Base-by-base conservation (phyloP, 2,888 invertebrate genomes). In the Acrobasis repandana region DNA sequence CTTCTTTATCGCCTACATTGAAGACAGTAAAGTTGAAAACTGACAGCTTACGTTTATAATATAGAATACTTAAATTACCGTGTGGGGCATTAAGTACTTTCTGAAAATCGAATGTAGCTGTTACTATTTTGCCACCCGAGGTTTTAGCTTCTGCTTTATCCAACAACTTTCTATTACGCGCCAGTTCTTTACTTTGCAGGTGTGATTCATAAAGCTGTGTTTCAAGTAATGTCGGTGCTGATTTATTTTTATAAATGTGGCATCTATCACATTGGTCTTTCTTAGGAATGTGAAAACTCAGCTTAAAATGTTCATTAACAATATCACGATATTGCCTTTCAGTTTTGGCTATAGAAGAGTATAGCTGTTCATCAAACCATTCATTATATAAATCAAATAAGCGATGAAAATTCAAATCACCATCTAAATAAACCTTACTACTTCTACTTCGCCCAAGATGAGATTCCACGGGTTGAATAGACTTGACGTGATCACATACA, bases 401-500 rank as follows among this genome's bases (percentile, higher is more conserved):
- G 16, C 56, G 33, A 46, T 57, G 43, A 57, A 57, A 57, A 57
- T 38, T 57, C 36, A 46, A 46, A 18, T 46, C 57, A 14, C 47
- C 57, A 46, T 57, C 57, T 48, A 58, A 33, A 16, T 58, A 58
- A 28, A 58, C 11, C 20, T 58, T 58, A n/a, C 46, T 20, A 28
- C 33, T 47, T 43, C 47, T 58, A 47, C 48, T 46, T 14, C 58
- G 47, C n/a, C 47, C 14, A 33, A 47, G 46, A 48, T 58, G 58
- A 28, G 58, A 46, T 18, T 56, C 56, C 18, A 49, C 49, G 16
- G 49, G 49, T 18, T 49, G 49, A 49, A 49, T 15, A 11, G 49
- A 49, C 33, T 54, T 61, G 14, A 60, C 56, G 34, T 62, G 62
- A 9, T 59, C 60, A 18, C 62, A 62, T 59, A 62, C 59, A 62